Evolutionary conservation across 2,113 vertebrate genomes (phyloP).

Genomic region (Tupaia chinensis): DNA sequence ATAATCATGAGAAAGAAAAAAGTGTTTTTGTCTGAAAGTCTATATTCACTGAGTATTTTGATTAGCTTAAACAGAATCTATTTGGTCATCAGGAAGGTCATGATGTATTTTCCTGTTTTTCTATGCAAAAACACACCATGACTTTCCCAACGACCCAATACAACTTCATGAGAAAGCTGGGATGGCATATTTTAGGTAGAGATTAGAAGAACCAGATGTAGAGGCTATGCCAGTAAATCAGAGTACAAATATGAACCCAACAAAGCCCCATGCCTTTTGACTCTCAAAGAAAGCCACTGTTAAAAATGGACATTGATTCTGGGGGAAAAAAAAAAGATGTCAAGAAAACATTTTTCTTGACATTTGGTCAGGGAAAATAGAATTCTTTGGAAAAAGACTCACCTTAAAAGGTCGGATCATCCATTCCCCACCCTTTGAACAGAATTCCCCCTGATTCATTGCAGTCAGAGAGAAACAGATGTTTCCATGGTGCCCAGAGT

Average conservation of each 20-base stretch:
- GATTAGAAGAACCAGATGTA: not conserved
- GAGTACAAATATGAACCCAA: not conserved
- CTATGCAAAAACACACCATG: too few species aligned
- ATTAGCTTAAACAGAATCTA: conserved; percentile 29
- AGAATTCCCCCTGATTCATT: not conserved
- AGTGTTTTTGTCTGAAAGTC: not conserved
- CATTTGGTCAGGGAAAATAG: not conserved
- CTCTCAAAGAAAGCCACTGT: not conserved
- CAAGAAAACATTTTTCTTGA: too few species aligned
- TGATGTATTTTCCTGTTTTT: too few species aligned
- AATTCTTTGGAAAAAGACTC: not conserved
- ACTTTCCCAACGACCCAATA: too few species aligned
- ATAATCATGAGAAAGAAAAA: not conserved
- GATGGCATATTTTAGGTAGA: not conserved
- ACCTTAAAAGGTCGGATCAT: not conserved
- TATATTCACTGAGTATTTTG: not conserved
- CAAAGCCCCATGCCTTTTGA: not conserved
- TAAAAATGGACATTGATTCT: not conserved
- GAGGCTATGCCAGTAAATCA: not conserved
- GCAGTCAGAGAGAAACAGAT: not conserved
- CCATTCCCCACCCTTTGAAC: not conserved
- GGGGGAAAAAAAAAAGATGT: not conserved
- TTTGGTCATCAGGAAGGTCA: too few species aligned
- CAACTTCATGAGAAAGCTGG: not conserved
- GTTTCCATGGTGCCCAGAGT: accelerated